phyloP scores from a whole-genome alignment of 2,797 vertebrate species.

The Crypturellus tataupa region DNA sequence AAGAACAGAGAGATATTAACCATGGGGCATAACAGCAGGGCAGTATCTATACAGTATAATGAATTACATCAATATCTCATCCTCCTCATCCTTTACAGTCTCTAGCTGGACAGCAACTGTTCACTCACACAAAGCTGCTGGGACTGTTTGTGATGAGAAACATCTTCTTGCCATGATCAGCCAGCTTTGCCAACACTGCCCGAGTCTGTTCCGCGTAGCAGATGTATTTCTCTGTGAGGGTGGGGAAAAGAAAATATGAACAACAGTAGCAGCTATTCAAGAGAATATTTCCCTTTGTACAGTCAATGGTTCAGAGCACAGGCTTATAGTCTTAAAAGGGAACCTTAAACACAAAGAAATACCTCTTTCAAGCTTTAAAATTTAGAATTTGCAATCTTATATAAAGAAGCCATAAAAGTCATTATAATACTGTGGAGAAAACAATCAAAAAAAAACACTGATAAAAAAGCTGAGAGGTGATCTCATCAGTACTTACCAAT shows the following conservation, averaged over 20 bases:
- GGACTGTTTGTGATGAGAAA: constrained; percentile 99
- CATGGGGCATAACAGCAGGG: not conserved
- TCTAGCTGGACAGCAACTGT: not conserved
- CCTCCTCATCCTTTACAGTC: not conserved
- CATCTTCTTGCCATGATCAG: constrained; percentile 96
- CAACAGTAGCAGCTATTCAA: not conserved
- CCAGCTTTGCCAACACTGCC: constrained; percentile 93
- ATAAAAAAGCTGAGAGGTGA: not conserved
- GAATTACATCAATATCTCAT: not conserved
- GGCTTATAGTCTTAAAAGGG: not conserved
- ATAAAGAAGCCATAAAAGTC: not conserved
- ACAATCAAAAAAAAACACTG: not conserved
- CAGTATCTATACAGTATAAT: not conserved
- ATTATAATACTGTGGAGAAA: not conserved
- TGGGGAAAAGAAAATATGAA: not conserved
- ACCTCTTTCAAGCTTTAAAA: not conserved
- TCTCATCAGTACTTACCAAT: constrained; percentile 85
- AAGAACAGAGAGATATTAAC: constrained; percentile 24
- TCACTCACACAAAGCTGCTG: constrained; percentile 96
- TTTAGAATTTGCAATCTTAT: not conserved
- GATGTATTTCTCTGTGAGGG: constrained; percentile 90
- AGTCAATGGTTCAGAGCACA: not conserved
- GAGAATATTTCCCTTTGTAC: not conserved
- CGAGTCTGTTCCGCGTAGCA: constrained; percentile 95
- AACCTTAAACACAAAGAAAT: not conserved